These are phyloP conservation scores for Rhea pennata DNA, from an alignment of 2,113 vertebrate species.

Conservation along the genomic window DNA sequence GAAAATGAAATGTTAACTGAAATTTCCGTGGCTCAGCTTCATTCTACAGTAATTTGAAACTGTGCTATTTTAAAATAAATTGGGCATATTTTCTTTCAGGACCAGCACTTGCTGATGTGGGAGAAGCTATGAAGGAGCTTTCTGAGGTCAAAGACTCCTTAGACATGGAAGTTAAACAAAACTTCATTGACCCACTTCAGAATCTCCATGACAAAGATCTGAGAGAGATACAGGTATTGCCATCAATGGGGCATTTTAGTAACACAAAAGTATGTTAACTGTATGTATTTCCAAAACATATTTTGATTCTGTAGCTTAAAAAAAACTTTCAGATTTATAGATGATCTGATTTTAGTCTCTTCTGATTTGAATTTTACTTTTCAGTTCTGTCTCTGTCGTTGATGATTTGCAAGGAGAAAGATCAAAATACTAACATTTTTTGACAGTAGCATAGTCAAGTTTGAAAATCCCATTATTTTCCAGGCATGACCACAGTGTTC, in stretches of 20 bases:
- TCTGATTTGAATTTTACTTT: background rate
- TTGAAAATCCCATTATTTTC: background rate
- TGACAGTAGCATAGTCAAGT: background rate
- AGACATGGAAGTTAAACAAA: slow-evolving; percentile 99
- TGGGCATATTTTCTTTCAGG: slow-evolving; percentile 74
- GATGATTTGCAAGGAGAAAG: background rate
- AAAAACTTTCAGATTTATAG: background rate
- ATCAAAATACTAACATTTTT: background rate
- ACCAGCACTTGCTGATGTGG: slow-evolving; percentile 88
- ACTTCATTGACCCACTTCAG: slow-evolving; percentile 97
- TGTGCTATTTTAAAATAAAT: background rate
- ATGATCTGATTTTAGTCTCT: background rate
- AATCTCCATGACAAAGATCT: slow-evolving; percentile 98
- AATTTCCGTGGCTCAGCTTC: background rate
- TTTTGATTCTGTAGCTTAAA: background rate
- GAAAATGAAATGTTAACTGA: background rate
- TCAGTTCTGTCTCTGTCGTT: background rate
- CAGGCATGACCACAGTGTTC: background rate
- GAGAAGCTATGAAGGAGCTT: slow-evolving; percentile 93
- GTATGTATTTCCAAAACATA: background rate
- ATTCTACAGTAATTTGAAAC: background rate
- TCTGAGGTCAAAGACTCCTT: slow-evolving; percentile 96
- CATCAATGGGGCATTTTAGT: background rate
- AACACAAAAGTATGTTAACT: background rate
- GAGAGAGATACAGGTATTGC: slow-evolving; percentile 92